Evolutionary conservation across 2,888 invertebrate species (phyloP), one percentile per base, ranked within the genome.

Genomic region (Lissocephala sabroskyi): DNA sequence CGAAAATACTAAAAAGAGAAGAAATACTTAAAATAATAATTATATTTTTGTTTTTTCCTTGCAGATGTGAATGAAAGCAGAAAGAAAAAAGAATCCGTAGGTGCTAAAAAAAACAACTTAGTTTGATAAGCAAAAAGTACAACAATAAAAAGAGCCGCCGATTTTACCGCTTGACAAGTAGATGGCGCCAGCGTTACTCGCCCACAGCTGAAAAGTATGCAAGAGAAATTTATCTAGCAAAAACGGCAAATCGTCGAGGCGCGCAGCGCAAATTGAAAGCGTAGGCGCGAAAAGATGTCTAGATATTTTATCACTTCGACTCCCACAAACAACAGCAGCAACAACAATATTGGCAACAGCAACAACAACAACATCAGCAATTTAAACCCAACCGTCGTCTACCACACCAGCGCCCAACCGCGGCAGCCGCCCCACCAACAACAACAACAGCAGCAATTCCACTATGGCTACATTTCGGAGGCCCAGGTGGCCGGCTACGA

Each of bases 31-130:
- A n/a, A n/a, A n/a, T n/a, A n/a, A n/a, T 23, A 23, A 23, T 50
- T 36, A 40, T 35, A 46, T 47, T 44, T 14, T n/a, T 44, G 44
- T 53, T 23, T 44, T 65, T 47, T 62, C 40, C 45, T 82, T 82
- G 41, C 81, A 82, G 82, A 82, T 83, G 79, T 80, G 79, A 82
- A n/a, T n/a, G n/a, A n/a, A n/a, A n/a, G n/a, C n/a, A n/a, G n/a
- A n/a, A n/a, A n/a, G n/a, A n/a, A n/a, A n/a, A n/a, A n/a, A 81
- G 70, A 83, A 82, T 83, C 82, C 80, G 67, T 82, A 82, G 82
- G 83, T 82, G 82, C 82, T 82, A 82, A 83, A n/a, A n/a, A n/a
- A n/a, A n/a, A n/a, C n/a, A n/a, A n/a, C n/a, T 82, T 83, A 82
- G 82, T 78, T n/a, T 70, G 68, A 80, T 83, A 83, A 80, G 83